Percentiles rank a stretch among this genome's conserved stretches.
Evolutionary conservation across 1,140 invertebrate species (phyloP).

Genomic region (Callitettix versicolor): DNA sequence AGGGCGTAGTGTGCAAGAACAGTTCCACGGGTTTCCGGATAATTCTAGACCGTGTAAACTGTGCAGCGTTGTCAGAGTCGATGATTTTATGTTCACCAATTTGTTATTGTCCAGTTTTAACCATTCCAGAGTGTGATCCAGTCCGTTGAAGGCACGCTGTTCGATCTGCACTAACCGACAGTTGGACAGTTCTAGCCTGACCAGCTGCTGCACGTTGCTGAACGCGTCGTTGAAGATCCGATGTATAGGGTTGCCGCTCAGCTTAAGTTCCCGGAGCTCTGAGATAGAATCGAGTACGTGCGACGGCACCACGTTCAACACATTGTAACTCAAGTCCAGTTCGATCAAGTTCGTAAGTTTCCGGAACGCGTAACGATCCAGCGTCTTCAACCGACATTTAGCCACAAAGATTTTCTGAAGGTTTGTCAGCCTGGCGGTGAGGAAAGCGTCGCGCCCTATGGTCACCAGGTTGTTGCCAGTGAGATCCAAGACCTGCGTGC

Average conservation of each 20-base stretch:
- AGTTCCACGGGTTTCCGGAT: conserved; percentile 70
- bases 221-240: conserved; percentile 59
- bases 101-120: conserved; percentile 65
- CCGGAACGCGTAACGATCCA: conserved; percentile 54
- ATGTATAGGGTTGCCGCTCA: conserved; percentile 61
- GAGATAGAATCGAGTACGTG: conserved; percentile 54
- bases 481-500: conserved; percentile 67
- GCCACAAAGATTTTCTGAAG: conserved; percentile 65
- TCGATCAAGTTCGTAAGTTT: conserved; percentile 64
- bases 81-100: conserved; percentile 48
- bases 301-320: conserved; percentile 52
- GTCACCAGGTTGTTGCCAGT: conserved; percentile 55
- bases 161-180: conserved; percentile 56
- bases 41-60: conserved; percentile 63
- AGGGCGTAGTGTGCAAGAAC: conserved; percentile 61
- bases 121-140: conserved; percentile 57
- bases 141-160: conserved; percentile 55
- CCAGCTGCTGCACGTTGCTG: conserved; percentile 49
- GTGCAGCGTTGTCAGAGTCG: conserved; percentile 50
- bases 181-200: conserved; percentile 57
- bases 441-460: conserved; percentile 58
- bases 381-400: conserved; percentile 46
- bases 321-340: conserved; percentile 64
- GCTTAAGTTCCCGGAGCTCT: conserved; percentile 60
- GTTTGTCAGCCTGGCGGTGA: conserved; percentile 57